These are phyloP conservation scores for Rhegmatorhina hoffmannsi DNA, from an alignment of 2,113 vertebrate genomes.

Conservation along the genomic window DNA sequence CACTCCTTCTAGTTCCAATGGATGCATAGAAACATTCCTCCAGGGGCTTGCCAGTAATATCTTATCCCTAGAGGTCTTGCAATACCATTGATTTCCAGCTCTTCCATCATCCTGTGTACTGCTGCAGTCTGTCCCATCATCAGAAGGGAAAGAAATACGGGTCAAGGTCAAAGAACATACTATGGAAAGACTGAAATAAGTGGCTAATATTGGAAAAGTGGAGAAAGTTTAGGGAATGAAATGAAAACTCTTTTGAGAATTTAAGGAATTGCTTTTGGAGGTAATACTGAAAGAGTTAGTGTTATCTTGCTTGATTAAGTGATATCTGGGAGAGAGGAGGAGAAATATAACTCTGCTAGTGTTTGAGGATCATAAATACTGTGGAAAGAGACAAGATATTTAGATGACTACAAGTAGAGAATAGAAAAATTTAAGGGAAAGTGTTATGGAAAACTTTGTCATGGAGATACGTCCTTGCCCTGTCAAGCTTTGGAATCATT, in stretches of 20 bases:
- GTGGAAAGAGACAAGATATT: not conserved
- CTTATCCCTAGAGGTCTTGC: not conserved
- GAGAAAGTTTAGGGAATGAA: not conserved
- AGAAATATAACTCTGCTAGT: not conserved
- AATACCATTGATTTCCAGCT: not conserved
- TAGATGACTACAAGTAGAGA: not conserved
- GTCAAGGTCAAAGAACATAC: not conserved
- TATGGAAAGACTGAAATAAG: not conserved
- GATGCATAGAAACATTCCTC: not conserved
- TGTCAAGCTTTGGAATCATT: conserved; percentile 38
- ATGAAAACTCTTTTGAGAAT: not conserved
- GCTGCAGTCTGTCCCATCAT: not conserved
- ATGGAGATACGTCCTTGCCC: not conserved
- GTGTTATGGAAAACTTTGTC: conserved; percentile 15
- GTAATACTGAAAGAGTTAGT: not conserved
- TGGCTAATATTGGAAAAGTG: not conserved
- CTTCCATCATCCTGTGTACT: not conserved
- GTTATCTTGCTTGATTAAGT: not conserved
- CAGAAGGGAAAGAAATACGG: not conserved
- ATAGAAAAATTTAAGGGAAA: not conserved
- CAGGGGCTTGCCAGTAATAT: not conserved
- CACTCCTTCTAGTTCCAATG: not conserved
- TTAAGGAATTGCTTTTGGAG: not conserved
- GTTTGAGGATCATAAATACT: not conserved
- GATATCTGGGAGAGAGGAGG: not conserved